Evolutionary conservation across 1,140 invertebrate species (phyloP), one percentile per base, ranked within the genome.

Genomic region (Bombus pascuorum): DNA sequence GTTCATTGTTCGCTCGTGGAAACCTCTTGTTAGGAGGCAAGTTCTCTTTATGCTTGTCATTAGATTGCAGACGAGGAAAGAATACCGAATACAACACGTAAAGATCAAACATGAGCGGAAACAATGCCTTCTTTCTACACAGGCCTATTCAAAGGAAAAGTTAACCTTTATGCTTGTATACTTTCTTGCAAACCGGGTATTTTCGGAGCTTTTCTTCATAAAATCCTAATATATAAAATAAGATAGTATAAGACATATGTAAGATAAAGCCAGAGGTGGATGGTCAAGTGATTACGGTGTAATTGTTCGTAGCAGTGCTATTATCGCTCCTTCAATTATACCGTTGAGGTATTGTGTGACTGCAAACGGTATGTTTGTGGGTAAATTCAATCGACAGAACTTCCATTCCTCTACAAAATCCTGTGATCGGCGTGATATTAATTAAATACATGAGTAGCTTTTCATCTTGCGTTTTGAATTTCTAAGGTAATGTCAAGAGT

Each of bases 1-100:
- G 57, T 83, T 78, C 74, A 89, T 90, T 91, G 87, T 90, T 86
- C 81, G 76, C 68, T 34, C 72, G 66, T 25, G 81, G 77, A 53
- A 84, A 68, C 70, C 86, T 83, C 81, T 86, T 72, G 82, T 88
- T 88, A 74, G 25, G 28, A 32, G 39, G 71, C 53, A 74, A 66
- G 44, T 42, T 70, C 65, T 85, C 53, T 77, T 80, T 85, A 66
- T 79, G 70, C 4, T 18, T 34, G 47, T 71, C 59, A 70, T 81
- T 80, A 62, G 65, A 77, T 53, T 3, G 44, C 37, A 2, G 28
- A 37, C 22, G n/a, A 15, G 39, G 28, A 70, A 84, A 78, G 83
- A 80, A 85, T 73, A 62, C 12, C 25, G 32, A 25, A 53, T 57
- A 68, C 39, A 85, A 81, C 78, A 75, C 59, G 59, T 32, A 39